A percentile compares a stretch with the other conserved stretches of the same genome.
Evolutionary conservation across 1,140 invertebrate genomes (phyloP).

Genomic region (Laodelphax striatellus): DNA sequence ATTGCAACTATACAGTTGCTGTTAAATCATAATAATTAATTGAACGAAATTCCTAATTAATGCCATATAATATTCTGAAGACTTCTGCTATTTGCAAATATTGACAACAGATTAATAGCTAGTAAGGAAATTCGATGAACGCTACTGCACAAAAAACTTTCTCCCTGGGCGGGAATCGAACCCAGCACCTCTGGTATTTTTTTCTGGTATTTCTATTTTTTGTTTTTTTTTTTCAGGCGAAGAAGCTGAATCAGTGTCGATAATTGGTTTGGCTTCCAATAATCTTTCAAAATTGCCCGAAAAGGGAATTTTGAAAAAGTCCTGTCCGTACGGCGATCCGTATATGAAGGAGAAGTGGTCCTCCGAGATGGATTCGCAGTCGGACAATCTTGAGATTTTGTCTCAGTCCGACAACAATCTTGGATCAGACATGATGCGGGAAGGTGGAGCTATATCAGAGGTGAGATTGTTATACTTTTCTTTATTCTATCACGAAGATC

Average conservation of each 20-base stretch:
- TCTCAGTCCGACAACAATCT: constrained; percentile 53
- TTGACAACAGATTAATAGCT: no score
- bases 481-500: not conserved
- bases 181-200: no score
- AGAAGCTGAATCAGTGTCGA: constrained; percentile 60
- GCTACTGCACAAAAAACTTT: no score
- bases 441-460: constrained; percentile 30
- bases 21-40: no score
- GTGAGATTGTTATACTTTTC: constrained; percentile 20
- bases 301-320: constrained; percentile 81
- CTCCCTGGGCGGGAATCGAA: no score
- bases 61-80: no score
- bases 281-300: constrained; percentile 67
- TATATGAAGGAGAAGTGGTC: constrained; percentile 41
- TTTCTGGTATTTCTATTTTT: not conserved
- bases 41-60: no score
- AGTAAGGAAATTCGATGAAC: no score
- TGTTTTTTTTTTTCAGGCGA: constrained; percentile 40
- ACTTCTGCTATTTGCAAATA: no score
- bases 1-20: no score
- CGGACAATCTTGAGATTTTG: constrained; percentile 55
- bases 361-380: constrained; percentile 60
- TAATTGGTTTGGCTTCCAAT: constrained; percentile 67
- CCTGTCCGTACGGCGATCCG: constrained; percentile 48
- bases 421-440: constrained; percentile 17